Conservation (phyloP, 2,797 vertebrate genomes). For the Myiotriccus ornatus region DNA sequence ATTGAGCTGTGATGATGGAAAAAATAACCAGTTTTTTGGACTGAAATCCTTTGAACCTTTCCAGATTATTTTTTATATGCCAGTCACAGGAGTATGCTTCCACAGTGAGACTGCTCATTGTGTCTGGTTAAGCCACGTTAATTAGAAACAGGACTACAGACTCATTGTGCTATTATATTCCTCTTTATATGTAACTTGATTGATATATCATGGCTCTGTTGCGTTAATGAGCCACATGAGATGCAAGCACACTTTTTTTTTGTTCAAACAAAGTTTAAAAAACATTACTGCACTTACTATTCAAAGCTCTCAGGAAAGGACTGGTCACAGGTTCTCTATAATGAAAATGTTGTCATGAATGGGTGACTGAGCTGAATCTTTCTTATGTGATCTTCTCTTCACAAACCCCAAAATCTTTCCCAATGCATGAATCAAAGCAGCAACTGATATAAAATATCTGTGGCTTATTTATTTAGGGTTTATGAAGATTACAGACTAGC, state of each 20-base stretch:
- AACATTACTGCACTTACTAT: accelerated
- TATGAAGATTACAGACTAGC: background rate
- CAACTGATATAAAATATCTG: background rate
- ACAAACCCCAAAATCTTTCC: background rate
- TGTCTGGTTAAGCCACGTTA: background rate
- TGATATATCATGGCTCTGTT: background rate
- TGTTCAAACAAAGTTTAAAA: background rate
- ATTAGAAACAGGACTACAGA: background rate
- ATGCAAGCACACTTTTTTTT: background rate
- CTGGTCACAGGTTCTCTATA: background rate
- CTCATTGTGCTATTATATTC: background rate
- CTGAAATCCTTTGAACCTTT: background rate
- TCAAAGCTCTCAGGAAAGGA: background rate
- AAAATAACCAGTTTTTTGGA: background rate
- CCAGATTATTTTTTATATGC: background rate
- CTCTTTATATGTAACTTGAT: background rate
- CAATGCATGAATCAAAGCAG: background rate
- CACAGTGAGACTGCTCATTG: background rate
- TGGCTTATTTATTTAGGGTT: background rate
- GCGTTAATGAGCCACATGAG: background rate
- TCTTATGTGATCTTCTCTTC: background rate
- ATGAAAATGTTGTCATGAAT: background rate
- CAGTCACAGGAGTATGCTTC: background rate
- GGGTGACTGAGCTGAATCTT: background rate
- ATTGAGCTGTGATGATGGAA: background rate